Conservation (phyloP, 2,888 invertebrate species). For the Sylvicola cinctus region DNA sequence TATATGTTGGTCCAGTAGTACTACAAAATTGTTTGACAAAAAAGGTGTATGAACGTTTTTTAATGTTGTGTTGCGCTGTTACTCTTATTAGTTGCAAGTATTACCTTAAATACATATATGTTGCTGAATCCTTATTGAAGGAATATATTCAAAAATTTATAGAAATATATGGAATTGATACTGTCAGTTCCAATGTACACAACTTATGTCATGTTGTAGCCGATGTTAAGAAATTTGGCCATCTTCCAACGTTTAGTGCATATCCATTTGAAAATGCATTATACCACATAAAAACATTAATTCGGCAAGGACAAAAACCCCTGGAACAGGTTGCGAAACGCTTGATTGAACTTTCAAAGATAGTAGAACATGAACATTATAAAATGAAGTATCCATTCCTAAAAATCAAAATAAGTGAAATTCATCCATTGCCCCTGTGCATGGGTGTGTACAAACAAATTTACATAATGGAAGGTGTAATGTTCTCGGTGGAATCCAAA, state of each 20-base stretch:
- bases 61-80: conserved; percentile 1
- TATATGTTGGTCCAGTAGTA: conserved; percentile 3
- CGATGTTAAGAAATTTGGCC: conserved; percentile 15
- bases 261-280: conserved; percentile 5
- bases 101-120: not conserved
- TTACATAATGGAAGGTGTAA: no score
- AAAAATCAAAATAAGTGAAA: no score
- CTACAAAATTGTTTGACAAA: not conserved
- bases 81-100: not conserved
- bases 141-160: conserved; percentile 9
- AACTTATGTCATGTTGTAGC: conserved; percentile 15
- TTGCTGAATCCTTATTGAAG: conserved; percentile 9
- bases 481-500: no score
- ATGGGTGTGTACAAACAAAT: no score
- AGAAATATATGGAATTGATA: conserved; percentile 14
- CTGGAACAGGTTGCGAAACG: not conserved
- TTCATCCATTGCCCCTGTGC: no score
- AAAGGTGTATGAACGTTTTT: conserved; percentile 2
- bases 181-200: conserved; percentile 19
- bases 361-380: no score
- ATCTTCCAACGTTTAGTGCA: conserved; percentile 5
- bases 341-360: no score
- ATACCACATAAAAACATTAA: not conserved
- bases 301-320: not conserved
- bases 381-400: no score